Conservation (phyloP, 2,797 vertebrate genomes). For the Smutsia gigantea region DNA sequence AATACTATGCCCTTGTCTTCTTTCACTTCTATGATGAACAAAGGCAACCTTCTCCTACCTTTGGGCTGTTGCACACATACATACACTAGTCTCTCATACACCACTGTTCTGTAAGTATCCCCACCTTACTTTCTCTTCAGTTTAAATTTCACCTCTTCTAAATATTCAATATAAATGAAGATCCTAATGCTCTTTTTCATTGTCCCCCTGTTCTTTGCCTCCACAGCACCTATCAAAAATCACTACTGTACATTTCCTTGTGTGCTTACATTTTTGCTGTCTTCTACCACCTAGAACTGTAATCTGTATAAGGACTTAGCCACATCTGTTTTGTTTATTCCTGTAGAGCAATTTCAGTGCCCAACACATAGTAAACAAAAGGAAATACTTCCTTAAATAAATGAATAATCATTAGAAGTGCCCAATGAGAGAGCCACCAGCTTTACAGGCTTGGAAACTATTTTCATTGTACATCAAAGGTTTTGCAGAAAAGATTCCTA, state of each 20-base stretch:
- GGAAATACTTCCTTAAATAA: constrained; percentile 21
- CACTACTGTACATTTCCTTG: neutral
- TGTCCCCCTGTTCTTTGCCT: neutral
- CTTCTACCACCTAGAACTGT: neutral
- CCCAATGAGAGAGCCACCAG: neutral
- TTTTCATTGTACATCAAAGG: neutral
- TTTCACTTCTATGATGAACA: neutral
- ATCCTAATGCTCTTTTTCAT: neutral
- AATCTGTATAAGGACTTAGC: neutral
- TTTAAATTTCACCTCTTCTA: constrained; percentile 21
- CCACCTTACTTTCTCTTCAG: neutral
- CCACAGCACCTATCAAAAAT: neutral
- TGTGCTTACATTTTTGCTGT: neutral
- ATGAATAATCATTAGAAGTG: neutral
- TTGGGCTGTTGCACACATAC: neutral
- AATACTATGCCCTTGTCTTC: neutral
- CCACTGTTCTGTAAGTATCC: neutral
- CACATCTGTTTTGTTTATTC: neutral
- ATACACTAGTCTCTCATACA: neutral
- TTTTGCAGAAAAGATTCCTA: neutral
- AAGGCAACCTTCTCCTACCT: neutral
- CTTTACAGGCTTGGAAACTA: neutral
- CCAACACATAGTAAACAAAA: neutral
- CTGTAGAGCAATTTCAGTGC: neutral
- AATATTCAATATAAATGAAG: neutral